Evolutionary conservation across 2,797 vertebrate genomes (phyloP).

Genomic region (Acrossocheilus wenchowensis): DNA sequence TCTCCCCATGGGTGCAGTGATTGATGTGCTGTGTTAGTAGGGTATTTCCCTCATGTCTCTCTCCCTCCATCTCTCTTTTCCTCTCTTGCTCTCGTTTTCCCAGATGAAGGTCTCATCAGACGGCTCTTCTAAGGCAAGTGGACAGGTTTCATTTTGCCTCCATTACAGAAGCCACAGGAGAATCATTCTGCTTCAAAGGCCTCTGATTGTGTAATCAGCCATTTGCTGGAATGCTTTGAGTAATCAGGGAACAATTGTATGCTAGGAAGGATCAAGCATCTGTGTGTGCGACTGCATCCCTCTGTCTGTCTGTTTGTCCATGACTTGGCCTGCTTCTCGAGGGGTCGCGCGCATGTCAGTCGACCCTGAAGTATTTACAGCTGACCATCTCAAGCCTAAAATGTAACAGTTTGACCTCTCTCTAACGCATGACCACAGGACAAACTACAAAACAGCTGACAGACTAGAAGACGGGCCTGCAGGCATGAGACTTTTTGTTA

Average conservation of each 20-base stretch:
- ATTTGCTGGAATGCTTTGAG: constrained; percentile 66
- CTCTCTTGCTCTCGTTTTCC: constrained; percentile 46
- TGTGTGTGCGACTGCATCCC: constrained; percentile 22
- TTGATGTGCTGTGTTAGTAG: constrained; percentile 61
- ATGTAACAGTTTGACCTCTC: constrained; percentile 30
- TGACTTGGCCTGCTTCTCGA: constrained; percentile 28
- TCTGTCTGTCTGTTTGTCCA: constrained; percentile 6
- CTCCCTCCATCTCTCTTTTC: constrained; percentile 45
- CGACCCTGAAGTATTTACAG: constrained; percentile 53
- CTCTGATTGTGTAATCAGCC: constrained; percentile 76
- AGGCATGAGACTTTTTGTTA: neutral
- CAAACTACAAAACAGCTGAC: neutral
- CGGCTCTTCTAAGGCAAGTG: constrained; percentile 67
- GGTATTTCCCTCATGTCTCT: constrained; percentile 51
- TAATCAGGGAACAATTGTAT: constrained; percentile 63
- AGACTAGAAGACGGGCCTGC: neutral
- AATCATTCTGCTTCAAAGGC: constrained; percentile 71
- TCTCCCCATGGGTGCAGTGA: constrained; percentile 56
- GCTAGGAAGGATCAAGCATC: constrained; percentile 59
- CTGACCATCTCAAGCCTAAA: constrained; percentile 20
- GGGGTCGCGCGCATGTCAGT: constrained; percentile 12
- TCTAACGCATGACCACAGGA: constrained; percentile 1
- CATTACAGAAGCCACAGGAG: constrained; percentile 73
- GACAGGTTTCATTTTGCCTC: constrained; percentile 73
- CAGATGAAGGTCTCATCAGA: constrained; percentile 72